Percentiles rank a stretch among this genome's conserved stretches.
Conservation (phyloP, 2,113 vertebrate species). For the Zingel zingel region DNA sequence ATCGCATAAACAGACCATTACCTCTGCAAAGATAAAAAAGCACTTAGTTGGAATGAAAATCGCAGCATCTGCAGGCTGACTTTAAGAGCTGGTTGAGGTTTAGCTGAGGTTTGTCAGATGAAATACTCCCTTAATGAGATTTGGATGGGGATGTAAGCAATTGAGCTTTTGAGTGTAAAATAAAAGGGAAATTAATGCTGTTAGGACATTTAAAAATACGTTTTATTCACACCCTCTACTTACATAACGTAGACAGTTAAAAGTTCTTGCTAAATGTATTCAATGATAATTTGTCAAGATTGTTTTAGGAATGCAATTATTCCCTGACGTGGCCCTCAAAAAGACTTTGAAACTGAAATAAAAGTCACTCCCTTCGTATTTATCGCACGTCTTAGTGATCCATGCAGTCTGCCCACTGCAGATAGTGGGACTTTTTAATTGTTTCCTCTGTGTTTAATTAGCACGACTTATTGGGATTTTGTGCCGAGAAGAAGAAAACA, state of each 20-base stretch:
- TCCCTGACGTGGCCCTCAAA: slow-evolving; percentile 30
- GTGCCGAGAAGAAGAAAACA: slow-evolving; percentile 63
- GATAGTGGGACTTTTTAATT: slow-evolving; percentile 79
- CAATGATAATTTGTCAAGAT: slow-evolving; percentile 28
- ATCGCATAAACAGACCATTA: background rate
- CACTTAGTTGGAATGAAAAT: background rate
- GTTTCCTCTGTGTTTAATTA: slow-evolving; percentile 79
- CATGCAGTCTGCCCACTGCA: slow-evolving; percentile 65
- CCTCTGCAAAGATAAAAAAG: background rate
- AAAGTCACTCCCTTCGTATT: slow-evolving; percentile 48
- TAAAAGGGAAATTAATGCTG: slow-evolving; percentile 34
- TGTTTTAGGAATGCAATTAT: slow-evolving; percentile 6
- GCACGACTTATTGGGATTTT: slow-evolving; percentile 69
- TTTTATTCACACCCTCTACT: slow-evolving; percentile 37
- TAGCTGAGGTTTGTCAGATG: background rate
- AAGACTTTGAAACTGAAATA: slow-evolving; percentile 66
- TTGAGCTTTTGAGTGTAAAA: slow-evolving; percentile 9
- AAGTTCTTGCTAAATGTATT: slow-evolving; percentile 21
- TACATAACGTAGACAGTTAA: slow-evolving; percentile 12
- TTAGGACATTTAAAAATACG: slow-evolving; percentile 10
- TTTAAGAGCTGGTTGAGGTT: background rate
- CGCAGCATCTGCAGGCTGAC: slow-evolving; percentile 1
- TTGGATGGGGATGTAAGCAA: background rate
- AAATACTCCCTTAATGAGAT: slow-evolving; percentile 20
- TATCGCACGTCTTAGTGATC: slow-evolving; percentile 57